Evolutionary conservation across 2,113 vertebrate genomes (phyloP), one percentile per base, ranked within the genome.

Genomic region (Calidris pugnax): DNA sequence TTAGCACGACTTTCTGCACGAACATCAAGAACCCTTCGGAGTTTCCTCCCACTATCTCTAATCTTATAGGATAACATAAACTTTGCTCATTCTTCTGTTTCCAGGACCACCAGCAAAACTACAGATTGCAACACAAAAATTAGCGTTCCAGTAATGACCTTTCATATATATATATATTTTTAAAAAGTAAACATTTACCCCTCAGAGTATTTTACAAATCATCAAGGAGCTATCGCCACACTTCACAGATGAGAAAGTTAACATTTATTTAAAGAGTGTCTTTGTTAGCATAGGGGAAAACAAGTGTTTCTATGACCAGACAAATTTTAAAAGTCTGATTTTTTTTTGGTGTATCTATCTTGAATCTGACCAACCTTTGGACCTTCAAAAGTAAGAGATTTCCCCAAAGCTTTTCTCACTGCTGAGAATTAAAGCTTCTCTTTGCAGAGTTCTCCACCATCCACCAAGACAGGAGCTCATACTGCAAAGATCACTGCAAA

Each of bases 31-130:
- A 55, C 5, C 3, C 18, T 72, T 74, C 41, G 37, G 37, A 43
- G 14, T 41, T 51, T 48, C 26, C 5, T 12, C 24, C 26, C n/a
- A 12, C 7, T 41, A 41, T 41, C n/a, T 68, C 37, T 20, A 47
- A 0, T 50, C 9, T 53, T 43, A 12, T 0, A 74, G 5, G 19
- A 21, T 39, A 82, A 78, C 7, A 74, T 7, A 72, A 57, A 68
- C 51, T 63, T 83, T 27, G 53, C 3, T 73, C 6, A 16, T 67
- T 48, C 28, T 68, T 72, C 47, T 69, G 33, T 79, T 48, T 73
- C 37, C 26, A 77, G 35, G 28, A 51, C 9, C 6, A 59, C 4
- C 12, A 37, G 17, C 22, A 73, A 77, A 89, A 87, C 48, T 80
- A 59, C 7, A 73, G 8, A 39, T 1, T 37, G 23, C 39, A 73